Evolutionary conservation across 2,888 invertebrate genomes (phyloP), one percentile per base, ranked within the genome.

Genomic region (Stenurella melanura): DNA sequence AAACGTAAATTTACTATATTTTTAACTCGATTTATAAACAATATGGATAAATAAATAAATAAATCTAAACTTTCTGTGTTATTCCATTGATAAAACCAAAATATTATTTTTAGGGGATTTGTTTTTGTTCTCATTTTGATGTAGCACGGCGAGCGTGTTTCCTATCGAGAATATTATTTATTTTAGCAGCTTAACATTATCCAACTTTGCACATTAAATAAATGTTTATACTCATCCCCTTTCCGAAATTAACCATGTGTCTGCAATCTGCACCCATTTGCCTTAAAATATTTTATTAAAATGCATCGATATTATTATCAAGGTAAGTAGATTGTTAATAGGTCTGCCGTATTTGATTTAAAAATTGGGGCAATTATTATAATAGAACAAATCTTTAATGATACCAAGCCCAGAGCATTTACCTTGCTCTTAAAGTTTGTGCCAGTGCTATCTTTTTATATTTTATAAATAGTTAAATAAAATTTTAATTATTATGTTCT

Each of bases 131-230:
- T 42, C 11, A 50, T 15, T 50, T 50, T 50, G 50, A n/a, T 7
- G 50, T 12, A 50, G n/a, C n/a, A 50, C 50, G n/a, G 50, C n/a
- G 50, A 7, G n/a, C n/a, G n/a, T 50, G 50, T 50, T 50, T 50
- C 50, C 50, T n/a, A 50, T 50, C 50, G n/a, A 50, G n/a, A 50
- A 17, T 50, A 50, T 50, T 50, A 50, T 50, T 50, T 50, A 12
- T 50, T 50, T 50, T 50, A 50, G 50, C 12, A 50, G n/a, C 50
- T 4, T 50, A 42, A 50, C 50, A n/a, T 50, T 50, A n/a, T 50
- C 50, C 15, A 50, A 50, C 50, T 50, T 50, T 64, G 64, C 34
- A 64, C 19, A 64, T 64, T 15, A 64, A 64, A 64, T 64, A 38
- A 64, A 38, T 64, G 64, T 64, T 64, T 64, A 64, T 15, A 42